Evolutionary conservation across 2,888 invertebrate species (phyloP).

Genomic region (Dysmachus trigonus): DNA sequence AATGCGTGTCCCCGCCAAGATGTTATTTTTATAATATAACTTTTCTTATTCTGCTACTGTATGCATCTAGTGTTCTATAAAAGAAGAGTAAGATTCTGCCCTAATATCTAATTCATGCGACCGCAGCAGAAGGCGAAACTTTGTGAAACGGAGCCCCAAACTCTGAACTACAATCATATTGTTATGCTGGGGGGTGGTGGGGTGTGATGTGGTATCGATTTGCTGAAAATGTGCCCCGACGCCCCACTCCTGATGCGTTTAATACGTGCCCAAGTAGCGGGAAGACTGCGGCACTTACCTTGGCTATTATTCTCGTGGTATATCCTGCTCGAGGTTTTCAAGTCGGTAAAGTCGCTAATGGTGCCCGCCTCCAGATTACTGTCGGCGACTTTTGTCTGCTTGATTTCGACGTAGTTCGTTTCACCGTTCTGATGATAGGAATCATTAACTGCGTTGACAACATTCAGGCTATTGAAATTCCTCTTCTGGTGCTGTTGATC

Average conservation of each 20-base stretch:
- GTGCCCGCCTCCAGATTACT: constrained; percentile 17
- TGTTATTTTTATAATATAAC: too few relatives aligned
- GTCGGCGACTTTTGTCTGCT: constrained; percentile 37
- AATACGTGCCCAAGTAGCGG: neutral
- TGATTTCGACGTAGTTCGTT: constrained; percentile 44
- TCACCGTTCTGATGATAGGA: constrained; percentile 41
- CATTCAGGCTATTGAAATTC: constrained; percentile 45
- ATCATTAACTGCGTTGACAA: constrained; percentile 47
- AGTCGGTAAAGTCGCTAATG: constrained; percentile 45
- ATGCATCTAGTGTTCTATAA: too few relatives aligned
- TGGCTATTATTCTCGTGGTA: constrained; percentile 43
- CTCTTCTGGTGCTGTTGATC: constrained; percentile 54
- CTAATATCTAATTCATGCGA: neutral
- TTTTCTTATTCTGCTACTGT: too few relatives aligned
- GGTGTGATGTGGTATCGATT: constrained; percentile 3
- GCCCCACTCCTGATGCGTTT: neutral
- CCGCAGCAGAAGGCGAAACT: neutral
- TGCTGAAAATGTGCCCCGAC: neutral
- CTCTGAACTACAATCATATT: neutral
- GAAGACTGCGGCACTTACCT: constrained; percentile 35
- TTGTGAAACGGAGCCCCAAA: neutral
- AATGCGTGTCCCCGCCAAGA: neutral
- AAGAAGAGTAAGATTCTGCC: too few relatives aligned
- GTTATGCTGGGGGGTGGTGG: neutral
- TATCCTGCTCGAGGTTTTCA: constrained; percentile 40